phyloP scores from a whole-genome alignment of 1,140 invertebrate genomes.

The Drosophila lini region DNA sequence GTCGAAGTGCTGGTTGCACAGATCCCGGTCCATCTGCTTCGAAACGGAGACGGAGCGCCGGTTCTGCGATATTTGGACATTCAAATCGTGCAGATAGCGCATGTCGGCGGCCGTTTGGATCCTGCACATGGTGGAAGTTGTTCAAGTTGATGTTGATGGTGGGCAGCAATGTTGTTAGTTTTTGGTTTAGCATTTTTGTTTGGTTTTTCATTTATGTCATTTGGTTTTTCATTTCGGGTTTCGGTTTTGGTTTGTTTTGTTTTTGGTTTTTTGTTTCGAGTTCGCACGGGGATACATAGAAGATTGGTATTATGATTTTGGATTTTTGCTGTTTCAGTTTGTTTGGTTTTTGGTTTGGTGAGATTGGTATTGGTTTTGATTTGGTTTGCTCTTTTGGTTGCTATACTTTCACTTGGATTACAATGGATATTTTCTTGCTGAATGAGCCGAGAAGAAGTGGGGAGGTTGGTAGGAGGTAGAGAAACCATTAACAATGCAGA shows the following conservation, averaged over 20 bases:
- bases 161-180: slow-evolving; percentile 35
- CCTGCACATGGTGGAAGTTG: slow-evolving; percentile 38
- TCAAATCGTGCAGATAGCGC: slow-evolving; percentile 81
- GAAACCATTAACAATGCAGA: slow-evolving; percentile 66
- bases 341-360: slow-evolving; percentile 53
- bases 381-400: slow-evolving; percentile 75
- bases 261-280: slow-evolving; percentile 43
- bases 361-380: slow-evolving; percentile 45
- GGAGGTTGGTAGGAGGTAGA: slow-evolving; percentile 36
- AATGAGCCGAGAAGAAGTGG: slow-evolving; percentile 70
- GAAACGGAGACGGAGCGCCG: slow-evolving; percentile 72
- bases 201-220: slow-evolving; percentile 29
- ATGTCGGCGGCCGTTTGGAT: slow-evolving; percentile 72
- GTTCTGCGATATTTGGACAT: slow-evolving; percentile 83
- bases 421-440: slow-evolving; percentile 82
- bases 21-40: slow-evolving; percentile 86
- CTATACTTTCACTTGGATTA: slow-evolving; percentile 83
- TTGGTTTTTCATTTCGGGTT: slow-evolving; percentile 36
- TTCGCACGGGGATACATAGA: slow-evolving; percentile 76
- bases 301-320: slow-evolving; percentile 78
- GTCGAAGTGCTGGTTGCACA: slow-evolving; percentile 87
- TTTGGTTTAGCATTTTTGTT: slow-evolving; percentile 12
- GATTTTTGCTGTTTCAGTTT: slow-evolving; percentile 51
- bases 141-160: slow-evolving; percentile 17
- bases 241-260: slow-evolving; percentile 27